A percentile compares a stretch with the other conserved stretches of the same genome.
Evolutionary conservation across 2,888 invertebrate genomes (phyloP).

Genomic region (Clanis bilineata): DNA sequence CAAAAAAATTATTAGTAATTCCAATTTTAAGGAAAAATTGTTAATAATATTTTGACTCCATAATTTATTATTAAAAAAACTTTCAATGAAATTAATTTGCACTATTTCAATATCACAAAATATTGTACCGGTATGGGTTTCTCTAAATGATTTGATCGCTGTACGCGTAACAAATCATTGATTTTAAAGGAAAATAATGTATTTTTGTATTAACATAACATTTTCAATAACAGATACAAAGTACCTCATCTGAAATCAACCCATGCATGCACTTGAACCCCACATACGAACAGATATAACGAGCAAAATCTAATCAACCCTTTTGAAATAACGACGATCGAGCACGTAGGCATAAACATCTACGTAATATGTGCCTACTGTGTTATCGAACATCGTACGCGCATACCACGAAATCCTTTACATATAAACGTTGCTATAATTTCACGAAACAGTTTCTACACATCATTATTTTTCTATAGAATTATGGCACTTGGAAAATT

Average conservation of each 20-base stretch:
- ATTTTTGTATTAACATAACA: not conserved
- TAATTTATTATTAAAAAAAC: too few species aligned
- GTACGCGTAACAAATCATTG: not conserved
- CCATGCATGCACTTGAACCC: conserved; percentile 66
- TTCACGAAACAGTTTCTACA: not conserved
- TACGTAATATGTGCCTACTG: conserved; percentile 28
- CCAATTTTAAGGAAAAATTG: too few species aligned
- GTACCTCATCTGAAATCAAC: conserved; percentile 15
- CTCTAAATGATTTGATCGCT: not conserved
- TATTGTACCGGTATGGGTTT: too few species aligned
- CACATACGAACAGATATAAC: conserved; percentile 51
- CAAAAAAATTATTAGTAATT: not conserved
- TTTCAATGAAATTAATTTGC: not conserved
- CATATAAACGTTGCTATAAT: conserved; percentile 18
- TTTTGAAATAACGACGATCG: conserved; percentile 75
- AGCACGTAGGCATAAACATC: conserved; percentile 42
- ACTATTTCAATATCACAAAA: not conserved
- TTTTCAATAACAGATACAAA: not conserved
- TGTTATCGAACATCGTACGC: conserved; percentile 45
- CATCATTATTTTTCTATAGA: not conserved
- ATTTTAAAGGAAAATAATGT: not conserved
- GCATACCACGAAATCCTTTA: conserved; percentile 22
- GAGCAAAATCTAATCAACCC: conserved; percentile 77
- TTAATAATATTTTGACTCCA: too few species aligned
- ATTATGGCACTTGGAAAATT: not conserved